Base-by-base conservation (phyloP, 2,797 vertebrate species). In the Brotogeris chrysoptera region DNA sequence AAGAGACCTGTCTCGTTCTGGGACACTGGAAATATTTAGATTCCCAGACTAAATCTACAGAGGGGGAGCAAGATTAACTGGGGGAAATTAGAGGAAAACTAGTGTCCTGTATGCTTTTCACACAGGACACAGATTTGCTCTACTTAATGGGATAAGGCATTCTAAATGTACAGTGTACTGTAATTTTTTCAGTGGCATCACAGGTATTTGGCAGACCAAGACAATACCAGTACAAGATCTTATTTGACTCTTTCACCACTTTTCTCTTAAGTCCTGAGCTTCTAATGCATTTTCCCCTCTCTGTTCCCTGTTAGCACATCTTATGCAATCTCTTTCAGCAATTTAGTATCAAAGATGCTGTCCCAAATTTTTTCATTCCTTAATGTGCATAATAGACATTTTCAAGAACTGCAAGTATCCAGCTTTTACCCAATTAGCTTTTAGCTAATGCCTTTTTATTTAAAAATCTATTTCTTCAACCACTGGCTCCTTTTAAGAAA, bases 381-480 rank as follows among this genome's bases (percentile, higher is more conserved):
- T 85, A 82, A 68, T 47, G 57, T 52, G 9, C 47, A 7, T 41
- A 91, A 46, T 3, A 92, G 57, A 44, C 46, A 77, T 85, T 88
- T 72, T 73, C 49, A 89, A 89, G 80, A 80, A 89, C 60, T 65
- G 9, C 28, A 82, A 82, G 71, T 44, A 87, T 63, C 11, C 64
- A 53, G 49, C 55, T 91, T 90, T 86, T 71, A 83, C 20, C 34
- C 18, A 72, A 76, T 50, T 65, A 82, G 30, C 28, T 80, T 91
- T 94, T 74, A 88, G 76, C 53, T 79, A 91, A 76, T 73, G 88
- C 10, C 16, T 88, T 86, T 94, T 84, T 85, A 88, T 86, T 83
- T 79, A 44, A 86, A 92, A 86, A 83, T 59, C 66, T 80, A 60
- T 91, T 90, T 93, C 20, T 50, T 68, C 52, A 82, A 18, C 20